Base-by-base conservation (phyloP, 2,888 invertebrate species). In the Eupeodes luniger region DNA sequence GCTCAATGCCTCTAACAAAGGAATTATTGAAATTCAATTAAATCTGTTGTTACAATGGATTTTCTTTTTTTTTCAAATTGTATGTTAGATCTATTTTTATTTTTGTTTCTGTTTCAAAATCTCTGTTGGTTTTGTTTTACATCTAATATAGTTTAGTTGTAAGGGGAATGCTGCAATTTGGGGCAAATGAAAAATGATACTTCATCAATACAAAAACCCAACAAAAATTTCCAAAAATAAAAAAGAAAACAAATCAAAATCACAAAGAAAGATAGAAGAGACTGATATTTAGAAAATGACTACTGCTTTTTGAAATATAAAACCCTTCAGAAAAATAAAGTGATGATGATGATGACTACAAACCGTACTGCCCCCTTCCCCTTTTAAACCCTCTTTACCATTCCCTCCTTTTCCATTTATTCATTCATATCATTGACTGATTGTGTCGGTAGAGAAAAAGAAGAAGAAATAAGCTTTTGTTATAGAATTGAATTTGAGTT, bases 391-490 rank as follows among this genome's bases (percentile, higher is more conserved):
- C 12, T 27, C 57, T 1, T 3, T 27, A 1, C 10, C 1, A 0
- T 27, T 9, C 0, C 27, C 4, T 57, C 12, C 12, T 9, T 11
- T 6, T 2, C 27, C 3, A 27, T 34, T 12, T 61, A 69, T 66
- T 10, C 66, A 67, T 40, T 64, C 19, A 81, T 69, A 77, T 85
- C 81, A 77, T 81, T 66, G 85, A 55, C 81, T 85, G 85, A 77
- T 74, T 74, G 59, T 80, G 55, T 51, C 16, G 69, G 36, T 34
- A 16, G 47, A 27, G 27, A 7, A 66, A 64, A 47, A n/a, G 3
- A 40, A 40, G 40, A 40, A 40, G 40, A 40, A 40, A 40, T 44
- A 36, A 44, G 76, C 40, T 80, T 62, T 75, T 83, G 66, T 77
- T 12, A 36, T 44, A 44, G 66, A 11, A 66, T 62, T 77, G 12